phyloP scores from a whole-genome alignment of 2,888 invertebrate genomes.

The Craniophora ligustri region DNA sequence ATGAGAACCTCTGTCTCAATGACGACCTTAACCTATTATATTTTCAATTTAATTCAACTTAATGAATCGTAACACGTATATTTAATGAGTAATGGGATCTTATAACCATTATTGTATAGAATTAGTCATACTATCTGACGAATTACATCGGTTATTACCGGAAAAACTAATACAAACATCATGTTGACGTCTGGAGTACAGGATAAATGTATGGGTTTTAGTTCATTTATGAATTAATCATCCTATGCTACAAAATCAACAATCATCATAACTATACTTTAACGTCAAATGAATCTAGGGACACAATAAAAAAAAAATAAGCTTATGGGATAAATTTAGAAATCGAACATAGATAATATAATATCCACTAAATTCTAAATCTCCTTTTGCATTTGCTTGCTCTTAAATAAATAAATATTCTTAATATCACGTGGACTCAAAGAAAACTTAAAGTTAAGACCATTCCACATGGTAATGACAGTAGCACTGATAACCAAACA shows the following conservation, averaged over 20 bases:
- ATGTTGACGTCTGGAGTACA: conserved; percentile 52
- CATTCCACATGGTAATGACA: neutral
- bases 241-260: neutral
- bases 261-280: too few species aligned
- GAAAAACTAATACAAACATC: conserved; percentile 26
- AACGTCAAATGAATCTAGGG: too few species aligned
- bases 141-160: conserved; percentile 16
- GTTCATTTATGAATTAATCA: conserved; percentile 28
- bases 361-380: too few species aligned
- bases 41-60: conserved; percentile 36
- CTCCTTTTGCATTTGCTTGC: neutral
- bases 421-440: neutral
- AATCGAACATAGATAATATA: too few species aligned
- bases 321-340: too few species aligned
- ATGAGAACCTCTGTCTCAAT: too few species aligned
- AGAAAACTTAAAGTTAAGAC: neutral
- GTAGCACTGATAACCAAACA: conserved; percentile 9
- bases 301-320: too few species aligned
- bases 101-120: conserved; percentile 13
- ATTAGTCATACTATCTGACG: conserved; percentile 44
- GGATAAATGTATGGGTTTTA: conserved; percentile 49
- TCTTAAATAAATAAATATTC: neutral
- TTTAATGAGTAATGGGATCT: conserved; percentile 38
- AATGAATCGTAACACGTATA: conserved; percentile 19
- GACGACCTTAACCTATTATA: conserved; percentile 45